A percentile compares a stretch with the other conserved stretches of the same genome.
Evolutionary conservation across 2,113 vertebrate species (phyloP).

Genomic region (Heterocephalus glaber): DNA sequence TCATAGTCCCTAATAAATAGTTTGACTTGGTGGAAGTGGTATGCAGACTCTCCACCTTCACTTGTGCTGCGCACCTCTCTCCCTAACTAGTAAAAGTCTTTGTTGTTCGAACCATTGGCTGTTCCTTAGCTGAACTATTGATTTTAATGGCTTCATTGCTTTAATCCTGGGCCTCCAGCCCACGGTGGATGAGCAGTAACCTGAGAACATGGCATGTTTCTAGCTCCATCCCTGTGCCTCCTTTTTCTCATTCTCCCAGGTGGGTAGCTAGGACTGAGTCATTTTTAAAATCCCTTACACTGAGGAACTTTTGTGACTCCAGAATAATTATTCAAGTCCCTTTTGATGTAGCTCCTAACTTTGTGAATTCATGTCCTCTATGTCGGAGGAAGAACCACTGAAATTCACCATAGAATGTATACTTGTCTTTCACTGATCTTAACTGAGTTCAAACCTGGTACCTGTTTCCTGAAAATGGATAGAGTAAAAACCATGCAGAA

Average conservation of each 20-base stretch:
- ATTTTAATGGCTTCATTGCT: not conserved
- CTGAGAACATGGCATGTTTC: not conserved
- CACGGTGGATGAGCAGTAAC: not conserved
- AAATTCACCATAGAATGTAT: not conserved
- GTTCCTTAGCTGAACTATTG: not conserved
- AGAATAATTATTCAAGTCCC: not conserved
- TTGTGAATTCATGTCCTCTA: not conserved
- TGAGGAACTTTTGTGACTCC: conserved; percentile 34
- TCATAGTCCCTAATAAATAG: not conserved
- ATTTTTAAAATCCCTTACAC: not conserved
- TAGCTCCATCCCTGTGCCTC: not conserved
- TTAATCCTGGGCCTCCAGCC: not conserved
- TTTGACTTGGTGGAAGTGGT: not conserved
- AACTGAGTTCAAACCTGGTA: not conserved
- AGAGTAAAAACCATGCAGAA: not conserved
- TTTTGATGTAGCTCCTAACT: not conserved
- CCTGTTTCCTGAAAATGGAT: not conserved
- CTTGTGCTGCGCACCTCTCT: not conserved
- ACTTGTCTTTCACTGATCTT: not conserved
- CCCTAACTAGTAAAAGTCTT: not conserved
- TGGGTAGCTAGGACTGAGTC: not conserved
- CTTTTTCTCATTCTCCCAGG: not conserved
- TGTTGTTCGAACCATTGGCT: not conserved
- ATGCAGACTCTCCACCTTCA: not conserved
- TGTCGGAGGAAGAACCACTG: not conserved